Base-by-base conservation (phyloP, 2,888 invertebrate genomes). In the Eurois occulta region DNA sequence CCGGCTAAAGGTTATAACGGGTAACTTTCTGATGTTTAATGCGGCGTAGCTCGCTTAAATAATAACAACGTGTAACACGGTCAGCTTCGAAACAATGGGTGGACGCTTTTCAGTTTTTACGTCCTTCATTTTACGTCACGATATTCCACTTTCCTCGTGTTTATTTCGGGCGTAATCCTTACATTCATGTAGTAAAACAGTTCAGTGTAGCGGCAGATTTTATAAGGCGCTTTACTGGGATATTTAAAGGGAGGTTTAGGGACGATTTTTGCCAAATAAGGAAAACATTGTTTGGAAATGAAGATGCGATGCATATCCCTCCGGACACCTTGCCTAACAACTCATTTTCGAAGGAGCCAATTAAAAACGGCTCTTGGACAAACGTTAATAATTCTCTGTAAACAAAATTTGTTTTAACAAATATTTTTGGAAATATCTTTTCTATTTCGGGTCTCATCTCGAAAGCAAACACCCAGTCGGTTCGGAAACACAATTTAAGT, bases 401-500 rank as follows among this genome's bases (percentile, higher is more conserved):
- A 91, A 89, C 89, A 87, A 84, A 87, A 87, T 87, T 89, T 86
- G 87, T 90, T 87, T 87, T 82, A 60, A 84, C 80, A 89, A 92
- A 92, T 90, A 91, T 91, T 92, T 89, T 85, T 81, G 85, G 79
- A 78, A 87, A 87, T 86, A 83, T 89, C 83, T 90, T 91, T 89
- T 89, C 90, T 91, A 91, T 91, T 91, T 91, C 85, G 86, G 80
- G 81, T 88, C 86, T 89, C 91, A 92, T 93, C 90, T 90, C 83
- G 83, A 88, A 83, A 86, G 90, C 92, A 93, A 93, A 93, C 92
- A 92, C 85, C 82, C 88, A 89, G 86, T 88, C 85, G 87, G 87
- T 90, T 88, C 87, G 90, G 91, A 93, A 94, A 94, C 92, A 94
- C 93, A 94, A 94, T 95, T 95, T 94, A 94, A 94, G 93, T 94